These are phyloP conservation scores for Dasyurus viverrinus DNA, from an alignment of 2,113 vertebrate genomes.

Conservation along the genomic window DNA sequence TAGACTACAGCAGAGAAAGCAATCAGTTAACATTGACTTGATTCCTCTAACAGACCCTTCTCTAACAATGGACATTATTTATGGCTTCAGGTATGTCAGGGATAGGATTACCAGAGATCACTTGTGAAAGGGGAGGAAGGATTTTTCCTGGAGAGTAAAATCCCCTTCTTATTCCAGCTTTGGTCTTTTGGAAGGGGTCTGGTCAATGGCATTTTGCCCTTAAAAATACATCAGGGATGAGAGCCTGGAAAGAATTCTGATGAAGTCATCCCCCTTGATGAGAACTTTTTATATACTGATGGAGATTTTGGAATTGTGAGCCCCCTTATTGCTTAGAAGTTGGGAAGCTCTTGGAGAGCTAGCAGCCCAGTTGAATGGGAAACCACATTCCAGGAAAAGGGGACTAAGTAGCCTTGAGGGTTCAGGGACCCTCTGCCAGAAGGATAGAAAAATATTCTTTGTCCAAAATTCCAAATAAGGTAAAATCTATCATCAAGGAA, in stretches of 20 bases:
- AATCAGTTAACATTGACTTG: neutral
- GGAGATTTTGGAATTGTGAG: neutral
- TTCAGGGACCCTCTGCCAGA: neutral
- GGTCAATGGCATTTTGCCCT: slow-evolving; percentile 30
- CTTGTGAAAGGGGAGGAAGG: slow-evolving; percentile 15
- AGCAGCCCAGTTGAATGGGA: neutral
- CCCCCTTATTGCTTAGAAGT: neutral
- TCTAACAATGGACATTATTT: slow-evolving; percentile 50
- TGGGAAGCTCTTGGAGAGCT: neutral
- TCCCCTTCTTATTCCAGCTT: slow-evolving; percentile 23
- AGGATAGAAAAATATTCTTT: neutral
- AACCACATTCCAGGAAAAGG: too few relatives aligned
- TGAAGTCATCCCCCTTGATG: neutral
- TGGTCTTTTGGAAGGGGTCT: slow-evolving; percentile 38
- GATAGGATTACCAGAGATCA: neutral
- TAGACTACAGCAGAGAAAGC: slow-evolving; percentile 47
- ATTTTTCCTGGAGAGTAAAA: slow-evolving; percentile 62
- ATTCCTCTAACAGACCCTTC: slow-evolving; percentile 43
- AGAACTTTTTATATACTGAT: neutral
- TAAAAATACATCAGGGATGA: neutral
- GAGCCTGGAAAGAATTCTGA: slow-evolving; percentile 49
- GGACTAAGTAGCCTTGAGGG: neutral
- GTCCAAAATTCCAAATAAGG: neutral
- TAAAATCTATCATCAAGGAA: neutral
- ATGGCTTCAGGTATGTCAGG: slow-evolving; percentile 15